Conservation (phyloP, 2,797 vertebrate species). For the Periparus ater region DNA sequence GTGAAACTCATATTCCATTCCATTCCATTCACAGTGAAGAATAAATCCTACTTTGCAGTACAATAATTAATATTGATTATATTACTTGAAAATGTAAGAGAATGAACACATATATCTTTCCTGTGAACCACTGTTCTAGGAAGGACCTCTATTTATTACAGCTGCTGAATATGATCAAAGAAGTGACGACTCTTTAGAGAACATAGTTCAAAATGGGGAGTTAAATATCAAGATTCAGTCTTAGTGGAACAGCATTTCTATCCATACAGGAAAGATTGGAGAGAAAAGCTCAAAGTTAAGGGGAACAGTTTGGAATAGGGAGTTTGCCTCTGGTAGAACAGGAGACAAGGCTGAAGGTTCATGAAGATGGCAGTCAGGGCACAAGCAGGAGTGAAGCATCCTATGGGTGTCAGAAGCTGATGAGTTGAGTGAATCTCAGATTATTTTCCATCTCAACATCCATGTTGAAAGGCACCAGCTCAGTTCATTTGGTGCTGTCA, state of each 20-base stretch:
- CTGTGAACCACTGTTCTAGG: neutral
- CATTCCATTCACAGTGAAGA: neutral
- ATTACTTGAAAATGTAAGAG: conserved; percentile 36
- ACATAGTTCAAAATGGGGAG: neutral
- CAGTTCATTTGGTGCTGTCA: neutral
- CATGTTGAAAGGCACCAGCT: neutral
- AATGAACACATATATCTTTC: neutral
- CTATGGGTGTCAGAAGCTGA: neutral
- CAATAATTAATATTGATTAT: conserved; percentile 49
- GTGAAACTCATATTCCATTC: conserved; percentile 7
- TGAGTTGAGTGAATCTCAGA: neutral
- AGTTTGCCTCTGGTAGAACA: neutral
- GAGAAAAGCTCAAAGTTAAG: neutral
- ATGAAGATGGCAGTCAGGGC: neutral
- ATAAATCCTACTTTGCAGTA: conserved; percentile 10
- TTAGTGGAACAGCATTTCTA: neutral
- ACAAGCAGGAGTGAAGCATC: neutral
- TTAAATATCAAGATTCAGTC: neutral
- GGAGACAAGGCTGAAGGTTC: neutral
- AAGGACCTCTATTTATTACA: neutral
- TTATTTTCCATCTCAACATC: neutral
- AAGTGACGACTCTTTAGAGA: neutral
- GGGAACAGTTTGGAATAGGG: neutral
- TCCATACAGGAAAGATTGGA: neutral
- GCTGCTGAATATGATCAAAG: neutral